These are phyloP conservation scores for Kryphioiulus occultus DNA, from an alignment of 2,888 invertebrate genomes.

Conservation along the genomic window DNA sequence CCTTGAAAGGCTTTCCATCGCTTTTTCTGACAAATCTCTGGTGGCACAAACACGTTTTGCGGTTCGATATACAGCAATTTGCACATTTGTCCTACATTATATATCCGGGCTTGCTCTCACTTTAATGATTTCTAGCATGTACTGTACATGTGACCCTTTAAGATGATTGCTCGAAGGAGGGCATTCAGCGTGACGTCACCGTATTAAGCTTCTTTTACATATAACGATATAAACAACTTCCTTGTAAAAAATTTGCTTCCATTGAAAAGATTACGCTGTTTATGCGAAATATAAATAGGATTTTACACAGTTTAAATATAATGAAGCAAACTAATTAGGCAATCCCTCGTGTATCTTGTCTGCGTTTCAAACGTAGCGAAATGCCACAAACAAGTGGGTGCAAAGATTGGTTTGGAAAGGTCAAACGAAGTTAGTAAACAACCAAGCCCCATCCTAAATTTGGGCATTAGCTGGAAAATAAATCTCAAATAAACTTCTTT, in stretches of 20 bases:
- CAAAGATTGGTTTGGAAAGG: slow-evolving; percentile 7
- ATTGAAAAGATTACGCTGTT: slow-evolving; percentile 8
- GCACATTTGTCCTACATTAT: slow-evolving; percentile 34
- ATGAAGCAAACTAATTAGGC: background rate
- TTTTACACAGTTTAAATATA: background rate
- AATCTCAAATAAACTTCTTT: too few species aligned
- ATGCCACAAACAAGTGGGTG: background rate
- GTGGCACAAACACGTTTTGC: background rate
- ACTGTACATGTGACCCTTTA: background rate
- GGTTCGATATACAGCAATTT: background rate
- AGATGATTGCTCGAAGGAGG: slow-evolving; percentile 1
- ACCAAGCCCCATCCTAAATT: background rate
- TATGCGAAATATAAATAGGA: background rate
- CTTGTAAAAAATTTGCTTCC: background rate
- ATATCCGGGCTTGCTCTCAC: background rate
- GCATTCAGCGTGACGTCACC: background rate
- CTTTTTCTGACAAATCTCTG: background rate
- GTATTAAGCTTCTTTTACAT: background rate
- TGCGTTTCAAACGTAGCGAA: background rate
- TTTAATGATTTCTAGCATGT: background rate
- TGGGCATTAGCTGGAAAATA: too few species aligned
- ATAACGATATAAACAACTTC: background rate
- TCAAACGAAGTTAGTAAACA: background rate
- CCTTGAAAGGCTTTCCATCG: background rate
- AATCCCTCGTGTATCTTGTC: background rate